These are phyloP conservation scores for Agapetus fuscipes DNA, from an alignment of 2,888 invertebrate species.

Conservation along the genomic window DNA sequence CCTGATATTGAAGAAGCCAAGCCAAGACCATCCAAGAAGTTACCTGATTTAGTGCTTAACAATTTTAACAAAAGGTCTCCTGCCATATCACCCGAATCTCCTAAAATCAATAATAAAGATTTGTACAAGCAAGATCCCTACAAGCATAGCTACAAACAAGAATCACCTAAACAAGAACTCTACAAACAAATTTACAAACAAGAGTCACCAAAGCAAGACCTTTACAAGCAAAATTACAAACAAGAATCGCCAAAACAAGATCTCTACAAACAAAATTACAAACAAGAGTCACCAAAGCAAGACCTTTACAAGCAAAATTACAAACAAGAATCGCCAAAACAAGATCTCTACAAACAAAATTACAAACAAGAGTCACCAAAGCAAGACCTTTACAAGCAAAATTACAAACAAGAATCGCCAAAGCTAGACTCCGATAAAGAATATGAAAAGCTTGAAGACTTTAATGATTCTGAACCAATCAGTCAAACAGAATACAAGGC, in stretches of 20 bases:
- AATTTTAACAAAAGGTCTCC: slow-evolving; percentile 23
- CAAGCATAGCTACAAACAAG: too few relatives aligned
- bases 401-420: too few relatives aligned
- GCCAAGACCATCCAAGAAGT: slow-evolving; percentile 38
- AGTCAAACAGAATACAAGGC: slow-evolving; percentile 48
- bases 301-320: too few relatives aligned
- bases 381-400: background rate
- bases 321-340: background rate
- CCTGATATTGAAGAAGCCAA: slow-evolving; percentile 43
- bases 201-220: too few relatives aligned
- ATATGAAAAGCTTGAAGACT: slow-evolving; percentile 25
- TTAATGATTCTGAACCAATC: slow-evolving; percentile 28
- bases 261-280: too few relatives aligned
- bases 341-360: background rate
- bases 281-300: too few relatives aligned
- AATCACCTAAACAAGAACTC: slow-evolving; percentile 3
- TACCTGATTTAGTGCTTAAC: slow-evolving; percentile 41
- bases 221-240: too few relatives aligned
- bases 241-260: too few relatives aligned
- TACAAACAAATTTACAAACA: too few relatives aligned
- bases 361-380: background rate
- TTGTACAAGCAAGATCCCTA: too few relatives aligned
- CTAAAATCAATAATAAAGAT: background rate
- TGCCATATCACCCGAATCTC: slow-evolving; percentile 6
- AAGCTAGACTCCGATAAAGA: too few relatives aligned